A percentile compares a stretch with the other conserved stretches of the same genome.
Conservation (phyloP, 2,797 vertebrate genomes). For the Protosalanx chinensis region DNA sequence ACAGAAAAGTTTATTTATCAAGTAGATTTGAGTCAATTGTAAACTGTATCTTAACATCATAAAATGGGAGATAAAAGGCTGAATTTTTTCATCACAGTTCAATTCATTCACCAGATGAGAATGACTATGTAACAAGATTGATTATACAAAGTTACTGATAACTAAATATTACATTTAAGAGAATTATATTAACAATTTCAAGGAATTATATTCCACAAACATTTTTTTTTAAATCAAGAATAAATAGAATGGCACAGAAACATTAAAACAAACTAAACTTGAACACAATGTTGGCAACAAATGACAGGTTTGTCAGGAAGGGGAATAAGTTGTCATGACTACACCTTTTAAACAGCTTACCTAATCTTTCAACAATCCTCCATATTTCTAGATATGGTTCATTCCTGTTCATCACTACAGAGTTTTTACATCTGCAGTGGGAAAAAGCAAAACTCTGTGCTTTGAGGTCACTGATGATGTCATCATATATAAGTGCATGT, state of each 20-base stretch:
- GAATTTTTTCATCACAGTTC: slow-evolving; percentile 22
- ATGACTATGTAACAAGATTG: slow-evolving; percentile 7
- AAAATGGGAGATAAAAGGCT: slow-evolving; percentile 10
- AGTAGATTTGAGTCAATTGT: slow-evolving; percentile 8
- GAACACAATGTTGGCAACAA: not conserved
- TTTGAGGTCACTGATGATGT: slow-evolving; percentile 12
- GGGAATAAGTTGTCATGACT: slow-evolving; percentile 15
- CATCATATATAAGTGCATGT: slow-evolving; percentile 6
- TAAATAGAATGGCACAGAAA: slow-evolving; percentile 16
- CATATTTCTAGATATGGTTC: slow-evolving; percentile 1
- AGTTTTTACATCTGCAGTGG: not conserved
- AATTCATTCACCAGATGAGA: slow-evolving; percentile 20
- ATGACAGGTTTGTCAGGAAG: slow-evolving; percentile 7
- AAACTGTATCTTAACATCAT: slow-evolving; percentile 17
- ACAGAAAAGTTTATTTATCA: slow-evolving; percentile 18
- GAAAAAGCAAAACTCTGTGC: slow-evolving; percentile 5
- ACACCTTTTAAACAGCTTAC: not conserved
- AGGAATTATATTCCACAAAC: slow-evolving; percentile 7
- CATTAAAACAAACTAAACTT: slow-evolving; percentile 11
- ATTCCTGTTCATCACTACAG: not conserved
- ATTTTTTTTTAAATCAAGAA: not conserved
- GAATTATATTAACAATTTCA: not conserved
- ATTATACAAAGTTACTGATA: slow-evolving; percentile 16
- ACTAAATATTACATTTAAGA: slow-evolving; percentile 16
- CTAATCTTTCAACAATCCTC: slow-evolving; percentile 3